Evolutionary conservation across 2,113 vertebrate species (phyloP).

Genomic region (Archocentrus centrarchus): DNA sequence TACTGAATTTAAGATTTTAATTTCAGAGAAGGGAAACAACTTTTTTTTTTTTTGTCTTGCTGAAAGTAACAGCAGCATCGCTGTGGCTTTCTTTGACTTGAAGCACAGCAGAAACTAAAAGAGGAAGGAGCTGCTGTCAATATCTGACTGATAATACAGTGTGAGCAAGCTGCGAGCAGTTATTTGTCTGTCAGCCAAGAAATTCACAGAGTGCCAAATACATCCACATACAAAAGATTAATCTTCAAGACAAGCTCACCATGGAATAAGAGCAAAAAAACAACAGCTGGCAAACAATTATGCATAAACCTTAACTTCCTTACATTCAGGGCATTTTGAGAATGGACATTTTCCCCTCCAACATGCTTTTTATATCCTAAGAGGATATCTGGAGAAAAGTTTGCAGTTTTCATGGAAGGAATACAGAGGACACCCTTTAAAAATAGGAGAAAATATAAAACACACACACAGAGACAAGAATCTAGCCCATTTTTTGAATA

Average conservation of each 20-base stretch:
- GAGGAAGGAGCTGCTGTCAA: conserved; percentile 51
- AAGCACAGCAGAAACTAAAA: conserved; percentile 36
- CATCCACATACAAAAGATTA: conserved; percentile 42
- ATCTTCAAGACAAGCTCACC: conserved; percentile 49
- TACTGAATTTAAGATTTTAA: conserved; percentile 25
- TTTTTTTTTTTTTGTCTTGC: neutral
- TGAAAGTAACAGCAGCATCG: neutral
- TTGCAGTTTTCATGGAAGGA: neutral
- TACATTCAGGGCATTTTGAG: neutral
- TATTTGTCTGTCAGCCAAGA: conserved; percentile 55
- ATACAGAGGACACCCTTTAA: neutral
- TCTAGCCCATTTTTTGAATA: neutral
- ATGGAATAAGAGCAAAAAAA: conserved; percentile 38
- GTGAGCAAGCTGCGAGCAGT: conserved; percentile 35
- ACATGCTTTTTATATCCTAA: neutral
- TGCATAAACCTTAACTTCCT: neutral
- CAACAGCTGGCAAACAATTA: conserved; percentile 58
- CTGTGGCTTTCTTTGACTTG: neutral
- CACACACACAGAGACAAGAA: neutral
- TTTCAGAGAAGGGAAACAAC: conserved; percentile 25
- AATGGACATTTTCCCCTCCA: neutral
- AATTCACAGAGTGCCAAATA: conserved; percentile 43
- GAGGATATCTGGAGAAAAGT: neutral
- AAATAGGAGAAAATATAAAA: neutral
- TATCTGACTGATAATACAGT: conserved; percentile 30